These are phyloP conservation scores for Lepidonotus clava DNA, from an alignment of 2,888 invertebrate genomes.

Conservation along the genomic window DNA sequence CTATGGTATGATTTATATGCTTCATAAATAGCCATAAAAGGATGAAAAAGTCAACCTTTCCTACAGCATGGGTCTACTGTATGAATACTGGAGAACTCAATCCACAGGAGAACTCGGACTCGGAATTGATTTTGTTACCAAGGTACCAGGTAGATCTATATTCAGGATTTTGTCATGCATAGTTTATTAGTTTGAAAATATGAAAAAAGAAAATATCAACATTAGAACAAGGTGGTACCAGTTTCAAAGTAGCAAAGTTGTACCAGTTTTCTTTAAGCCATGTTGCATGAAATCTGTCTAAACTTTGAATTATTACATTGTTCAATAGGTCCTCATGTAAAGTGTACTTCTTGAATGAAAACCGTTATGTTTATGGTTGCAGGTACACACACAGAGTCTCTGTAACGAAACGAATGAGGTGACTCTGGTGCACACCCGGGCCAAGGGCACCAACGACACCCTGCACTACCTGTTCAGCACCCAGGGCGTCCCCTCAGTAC, in stretches of 20 bases:
- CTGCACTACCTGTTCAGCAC: slow-evolving; percentile 87
- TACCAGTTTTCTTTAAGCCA: not conserved
- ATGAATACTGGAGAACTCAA: no score
- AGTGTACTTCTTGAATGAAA: not conserved
- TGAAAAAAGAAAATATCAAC: not conserved
- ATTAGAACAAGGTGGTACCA: not conserved
- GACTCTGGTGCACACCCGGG: slow-evolving; percentile 69
- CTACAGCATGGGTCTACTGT: no score
- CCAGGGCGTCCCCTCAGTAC: slow-evolving; percentile 83
- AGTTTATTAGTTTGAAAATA: not conserved
- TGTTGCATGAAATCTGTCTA: not conserved
- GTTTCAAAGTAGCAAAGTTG: not conserved
- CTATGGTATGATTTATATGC: no score
- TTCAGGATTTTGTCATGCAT: no score
- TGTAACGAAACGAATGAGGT: not conserved
- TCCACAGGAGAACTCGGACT: no score
- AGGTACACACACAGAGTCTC: not conserved
- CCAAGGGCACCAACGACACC: slow-evolving; percentile 83
- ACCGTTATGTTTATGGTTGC: not conserved
- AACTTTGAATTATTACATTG: not conserved
- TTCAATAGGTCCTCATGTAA: not conserved
- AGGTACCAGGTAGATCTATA: no score
- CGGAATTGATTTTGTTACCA: no score
- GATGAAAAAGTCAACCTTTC: no score
- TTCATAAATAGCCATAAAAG: no score